Evolutionary conservation across 2,113 vertebrate species (phyloP), one percentile per base, ranked within the genome.

Genomic region (Hystrix brachyura): DNA sequence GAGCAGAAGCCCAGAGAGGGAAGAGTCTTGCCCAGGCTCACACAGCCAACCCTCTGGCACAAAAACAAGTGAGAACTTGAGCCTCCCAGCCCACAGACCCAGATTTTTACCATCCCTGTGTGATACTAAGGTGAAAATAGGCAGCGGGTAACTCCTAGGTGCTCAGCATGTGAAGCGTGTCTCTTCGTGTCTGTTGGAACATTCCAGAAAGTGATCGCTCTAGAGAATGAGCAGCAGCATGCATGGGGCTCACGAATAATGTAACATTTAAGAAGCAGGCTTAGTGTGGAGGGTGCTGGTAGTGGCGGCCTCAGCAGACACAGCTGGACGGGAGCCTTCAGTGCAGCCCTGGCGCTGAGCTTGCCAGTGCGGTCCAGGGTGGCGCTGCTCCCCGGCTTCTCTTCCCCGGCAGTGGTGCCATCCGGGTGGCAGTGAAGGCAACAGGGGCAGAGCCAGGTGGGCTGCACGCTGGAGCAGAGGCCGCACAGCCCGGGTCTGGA

Each of bases 151-250:
- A 83, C 79, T 80, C 27, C 64, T 76, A 51, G 92, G 74, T 57
- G 62, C 32, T 76, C 48, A 46, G 34, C 60, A 10, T 76, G 53
- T 84, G 51, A 72, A 51, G 55, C 62, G 4, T 76, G 76, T 27
- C 18, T 91, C 78, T 13, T 0, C 5, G 15, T 65, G 81, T 62
- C 69, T 62, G 13, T 59, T 46, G 48, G 34, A 81, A 60, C 67
- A 29, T 62, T 85, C 18, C 15, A 2, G 64, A 62, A 90, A 84
- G 69, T 15, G 21, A 32, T 38, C 34, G 27, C 43, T 19, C 8
- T 1, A 1, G 25, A 85, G 67, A 72, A 53, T 0, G 2, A 0
- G 10, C 43, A 72, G 43, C 71, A 19, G 0, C 0, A 0, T 51
- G 51, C 57, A 23, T 86, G 64, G 59, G 27, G 59, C 59, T 84